Conservation (phyloP, 2,888 invertebrate genomes). For the Sarcophaga caerulescens region DNA sequence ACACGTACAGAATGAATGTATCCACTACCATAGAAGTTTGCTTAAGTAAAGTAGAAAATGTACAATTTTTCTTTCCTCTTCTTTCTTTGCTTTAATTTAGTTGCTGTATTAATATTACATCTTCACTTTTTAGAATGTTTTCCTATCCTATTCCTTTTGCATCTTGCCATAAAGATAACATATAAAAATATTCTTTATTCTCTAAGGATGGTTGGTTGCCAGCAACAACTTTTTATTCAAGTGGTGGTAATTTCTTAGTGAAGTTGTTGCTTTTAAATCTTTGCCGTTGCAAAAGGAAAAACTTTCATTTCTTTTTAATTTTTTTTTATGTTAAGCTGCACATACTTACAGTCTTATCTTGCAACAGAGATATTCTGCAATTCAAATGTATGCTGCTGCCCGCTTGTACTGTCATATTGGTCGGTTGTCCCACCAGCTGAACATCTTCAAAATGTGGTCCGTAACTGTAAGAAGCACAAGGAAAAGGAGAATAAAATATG, state of each 20-base stretch:
- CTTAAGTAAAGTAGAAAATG: background rate
- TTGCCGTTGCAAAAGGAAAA: background rate
- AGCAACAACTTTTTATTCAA: background rate
- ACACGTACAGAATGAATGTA: background rate
- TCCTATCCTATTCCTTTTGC: constrained; percentile 6
- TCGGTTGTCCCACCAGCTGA: constrained; percentile 83
- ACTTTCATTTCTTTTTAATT: too few relatives aligned
- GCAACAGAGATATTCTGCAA: constrained; percentile 88
- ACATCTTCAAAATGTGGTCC: constrained; percentile 87
- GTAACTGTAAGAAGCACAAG: constrained; percentile 81
- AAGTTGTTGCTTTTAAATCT: background rate
- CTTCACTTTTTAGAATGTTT: background rate
- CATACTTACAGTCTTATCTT: constrained; percentile 88
- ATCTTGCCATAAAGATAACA: constrained; percentile 12
- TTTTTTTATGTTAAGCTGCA: background rate
- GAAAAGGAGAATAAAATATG: background rate
- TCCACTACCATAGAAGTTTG: background rate
- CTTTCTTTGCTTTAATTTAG: background rate
- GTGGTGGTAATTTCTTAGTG: constrained; percentile 22
- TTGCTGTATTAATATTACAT: background rate
- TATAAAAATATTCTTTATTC: constrained; percentile 11
- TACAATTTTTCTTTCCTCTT: background rate
- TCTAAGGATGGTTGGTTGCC: constrained; percentile 10
- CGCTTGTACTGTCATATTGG: constrained; percentile 88
- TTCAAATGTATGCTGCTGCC: constrained; percentile 88